Base-by-base conservation (phyloP, 1,140 invertebrate species). In the Atopsyche davidsoni region DNA sequence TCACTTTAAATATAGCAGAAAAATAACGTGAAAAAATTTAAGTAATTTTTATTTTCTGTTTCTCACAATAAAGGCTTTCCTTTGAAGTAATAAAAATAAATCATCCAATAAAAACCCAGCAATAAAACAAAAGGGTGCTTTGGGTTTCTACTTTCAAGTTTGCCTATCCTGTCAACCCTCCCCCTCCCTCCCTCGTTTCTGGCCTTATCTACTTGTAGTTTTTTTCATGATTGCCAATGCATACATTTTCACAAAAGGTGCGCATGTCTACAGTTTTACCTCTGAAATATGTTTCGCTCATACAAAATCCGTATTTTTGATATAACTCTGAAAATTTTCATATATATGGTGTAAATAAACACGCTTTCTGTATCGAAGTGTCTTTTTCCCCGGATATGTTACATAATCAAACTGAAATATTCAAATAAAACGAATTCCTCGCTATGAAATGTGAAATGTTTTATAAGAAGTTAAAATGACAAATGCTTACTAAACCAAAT, bases 281-380 rank as follows among this genome's bases (percentile, higher is more conserved):
- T 21, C n/a, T 56, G 44, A 56, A 56, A 56, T 56, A 56, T 43
- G 54, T 48, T 34, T 10, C 38, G 47, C 47, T 56, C 49, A 47
- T 48, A 56, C 31, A 40, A 48, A 44, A 56, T 56, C 45, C 46
- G 44, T 49, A 34, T 44, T 48, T 48, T 43, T 56, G 52, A 56
- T 45, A 40, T 47, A 48, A n/a, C 52, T 56, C 54, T 6, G 13
- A 21, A 51, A 56, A 56, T 56, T 48, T 56, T 22, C 54, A 56
- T 56, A 56, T 43, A 56, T 56, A 56, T 56, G 43, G 49, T 40
- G 44, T 51, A 51, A 56, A 56, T 56, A 56, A 56, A 56, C 54
- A 56, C 43, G 49, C 45, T 51, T 56, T 47, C 46, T 11, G 38
- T 31, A 49, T 49, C 34, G 32, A 49, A 41, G 41, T 47, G 45